phyloP scores from a whole-genome alignment of 2,113 vertebrate species.

The Aythya baeri region DNA sequence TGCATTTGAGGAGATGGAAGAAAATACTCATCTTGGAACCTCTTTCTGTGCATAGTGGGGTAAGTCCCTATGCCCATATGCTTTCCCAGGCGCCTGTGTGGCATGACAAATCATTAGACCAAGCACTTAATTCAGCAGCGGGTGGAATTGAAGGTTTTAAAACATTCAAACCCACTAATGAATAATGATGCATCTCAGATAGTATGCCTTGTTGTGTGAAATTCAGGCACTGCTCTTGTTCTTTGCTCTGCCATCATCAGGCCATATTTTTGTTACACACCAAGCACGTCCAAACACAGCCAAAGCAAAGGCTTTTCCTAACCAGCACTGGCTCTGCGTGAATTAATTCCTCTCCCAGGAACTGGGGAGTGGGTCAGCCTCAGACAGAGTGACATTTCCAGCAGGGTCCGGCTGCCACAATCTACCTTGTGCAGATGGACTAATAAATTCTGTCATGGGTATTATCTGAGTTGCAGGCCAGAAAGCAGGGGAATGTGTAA shows the following conservation, averaged over 20 bases:
- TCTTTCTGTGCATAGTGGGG: not conserved
- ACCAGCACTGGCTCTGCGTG: not conserved
- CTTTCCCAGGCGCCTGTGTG: too few species aligned
- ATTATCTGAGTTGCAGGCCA: not conserved
- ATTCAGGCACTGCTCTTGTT: not conserved
- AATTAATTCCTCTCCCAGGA: not conserved
- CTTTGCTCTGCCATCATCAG: not conserved
- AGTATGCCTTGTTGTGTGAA: not conserved
- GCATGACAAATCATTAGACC: not conserved
- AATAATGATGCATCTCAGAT: not conserved
- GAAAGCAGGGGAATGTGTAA: not conserved
- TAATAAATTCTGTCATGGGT: constrained; percentile 22
- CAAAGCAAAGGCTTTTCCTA: not conserved
- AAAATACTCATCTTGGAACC: not conserved
- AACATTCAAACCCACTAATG: not conserved
- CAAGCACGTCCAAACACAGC: not conserved
- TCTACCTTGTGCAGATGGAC: constrained; percentile 23
- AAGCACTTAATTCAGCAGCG: not conserved
- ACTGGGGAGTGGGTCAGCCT: not conserved
- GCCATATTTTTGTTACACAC: not conserved
- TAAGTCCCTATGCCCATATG: not conserved
- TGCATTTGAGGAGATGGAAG: not conserved
- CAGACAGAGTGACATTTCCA: not conserved
- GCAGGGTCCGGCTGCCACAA: not conserved
- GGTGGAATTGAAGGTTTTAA: not conserved